Percentiles rank a stretch among this genome's conserved stretches.
Conservation (phyloP, 2,888 invertebrate species). For the Euzetes globulus region DNA sequence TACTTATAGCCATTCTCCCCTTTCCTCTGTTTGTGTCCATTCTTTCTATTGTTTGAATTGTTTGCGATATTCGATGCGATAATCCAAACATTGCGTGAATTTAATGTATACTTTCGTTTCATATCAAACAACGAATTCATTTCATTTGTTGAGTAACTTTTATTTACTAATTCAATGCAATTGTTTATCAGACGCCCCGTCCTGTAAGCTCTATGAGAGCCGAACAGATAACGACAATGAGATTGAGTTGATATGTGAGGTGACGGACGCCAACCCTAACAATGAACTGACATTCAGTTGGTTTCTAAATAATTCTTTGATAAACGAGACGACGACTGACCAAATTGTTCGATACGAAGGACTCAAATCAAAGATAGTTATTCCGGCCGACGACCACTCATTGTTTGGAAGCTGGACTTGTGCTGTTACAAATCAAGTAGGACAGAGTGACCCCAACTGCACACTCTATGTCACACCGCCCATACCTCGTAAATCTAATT, state of each 20-base stretch:
- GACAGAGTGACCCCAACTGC: conserved; percentile 45
- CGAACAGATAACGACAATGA: conserved; percentile 48
- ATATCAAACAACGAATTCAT: neutral
- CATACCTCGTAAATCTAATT: neutral
- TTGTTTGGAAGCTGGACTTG: conserved; percentile 70
- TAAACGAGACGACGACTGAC: conserved; percentile 58
- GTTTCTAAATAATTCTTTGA: conserved; percentile 64
- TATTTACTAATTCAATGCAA: neutral
- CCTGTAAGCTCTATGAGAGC: conserved; percentile 62
- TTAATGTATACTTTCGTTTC: neutral
- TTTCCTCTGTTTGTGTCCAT: neutral
- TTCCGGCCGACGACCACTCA: conserved; percentile 55
- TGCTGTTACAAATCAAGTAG: conserved; percentile 73
- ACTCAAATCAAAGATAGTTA: conserved; percentile 55
- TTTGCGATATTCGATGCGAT: too few species aligned
- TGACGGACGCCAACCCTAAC: conserved; percentile 69
- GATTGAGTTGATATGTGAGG: conserved; percentile 67
- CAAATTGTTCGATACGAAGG: conserved; percentile 55
- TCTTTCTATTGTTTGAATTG: neutral
- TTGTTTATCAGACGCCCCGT: conserved; percentile 63
- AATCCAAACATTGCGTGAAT: neutral
- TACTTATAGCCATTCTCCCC: neutral
- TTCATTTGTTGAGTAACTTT: neutral
- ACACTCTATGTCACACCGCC: conserved; percentile 32
- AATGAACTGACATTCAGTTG: conserved; percentile 65